These are phyloP conservation scores for Ptilorrhoa leucosticta DNA, from an alignment of 2,113 vertebrate genomes.

Conservation along the genomic window DNA sequence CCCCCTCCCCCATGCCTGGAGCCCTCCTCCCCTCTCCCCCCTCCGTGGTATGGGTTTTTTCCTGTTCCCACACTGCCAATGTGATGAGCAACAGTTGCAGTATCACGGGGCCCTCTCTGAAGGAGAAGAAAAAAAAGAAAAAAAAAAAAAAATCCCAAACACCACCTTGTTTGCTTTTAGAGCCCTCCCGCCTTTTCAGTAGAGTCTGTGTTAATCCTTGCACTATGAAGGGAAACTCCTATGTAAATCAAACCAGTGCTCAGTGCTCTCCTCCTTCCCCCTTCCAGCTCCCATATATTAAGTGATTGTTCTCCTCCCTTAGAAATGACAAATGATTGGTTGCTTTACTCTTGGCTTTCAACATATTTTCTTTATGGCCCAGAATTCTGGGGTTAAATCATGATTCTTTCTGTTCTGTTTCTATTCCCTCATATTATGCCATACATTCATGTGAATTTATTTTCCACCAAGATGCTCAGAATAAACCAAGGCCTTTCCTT, in stretches of 20 bases:
- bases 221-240: constrained; percentile 60
- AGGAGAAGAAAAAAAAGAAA: neutral
- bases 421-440: neutral
- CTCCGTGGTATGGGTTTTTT: neutral
- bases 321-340: constrained; percentile 55
- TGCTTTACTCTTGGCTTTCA: constrained; percentile 48
- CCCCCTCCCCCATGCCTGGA: constrained; percentile 6
- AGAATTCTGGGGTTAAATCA: constrained; percentile 56
- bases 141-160: neutral
- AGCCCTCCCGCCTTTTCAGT: constrained; percentile 42
- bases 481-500: neutral
- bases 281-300: constrained; percentile 52
- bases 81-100: constrained; percentile 61
- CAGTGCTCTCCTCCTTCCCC: constrained; percentile 52
- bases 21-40: constrained; percentile 4
- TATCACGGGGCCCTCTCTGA: constrained; percentile 21
- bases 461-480: neutral
- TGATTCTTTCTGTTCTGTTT: constrained; percentile 62
- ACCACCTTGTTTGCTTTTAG: constrained; percentile 55
- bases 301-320: constrained; percentile 67
- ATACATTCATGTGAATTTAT: neutral
- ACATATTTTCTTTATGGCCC: neutral
- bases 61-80: constrained; percentile 52
- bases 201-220: constrained; percentile 55
- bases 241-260: constrained; percentile 69